Base-by-base conservation (phyloP, 92 coral and sea anemone species). In the Actinostola sp. region DNA sequence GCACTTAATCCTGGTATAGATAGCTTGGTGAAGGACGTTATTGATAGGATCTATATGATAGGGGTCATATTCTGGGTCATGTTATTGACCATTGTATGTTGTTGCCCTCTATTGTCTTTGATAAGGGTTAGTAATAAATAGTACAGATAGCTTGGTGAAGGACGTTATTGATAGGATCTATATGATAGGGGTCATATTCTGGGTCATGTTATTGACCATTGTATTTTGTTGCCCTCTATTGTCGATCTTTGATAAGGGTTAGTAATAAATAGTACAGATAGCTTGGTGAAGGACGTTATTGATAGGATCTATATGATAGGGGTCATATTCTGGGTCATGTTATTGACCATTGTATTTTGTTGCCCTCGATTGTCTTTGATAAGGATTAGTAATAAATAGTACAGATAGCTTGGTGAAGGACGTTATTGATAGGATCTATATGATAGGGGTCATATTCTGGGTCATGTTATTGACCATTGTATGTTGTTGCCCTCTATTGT, bases 11-110 rank as follows among this genome's bases (percentile, higher is more conserved):
- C 90, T 3, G 84, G 88, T 15, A 31, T 29, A 0, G 82, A 62
- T 0, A 87, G 86, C 35, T 72, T 88, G 17, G 77, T 93, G 41
- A 69, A 83, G 78, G 98, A 88, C 30, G 59, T 85, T 39, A 91
- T 93, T 6, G 97, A 93, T 57, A 73, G 90, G 45, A 69, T 93
- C 45, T 88, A 88, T 68, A 34, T 88, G 21, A 93, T 93, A 42
- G 98, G 98, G 17, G 89, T 88, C 2, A 70, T 91, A 41, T 84
- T 91, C 33, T 93, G 98, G 98, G 88, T 93, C 21, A 72, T 92
- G 73, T 84, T 88, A 21, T 61, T 85, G 28, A 76, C 89, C 72
- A 78, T 89, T 8, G 73, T 86, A 14, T 88, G 87, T 65, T 93
- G 98, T 48, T 93, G 98, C 44, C 98, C 98, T 6, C 71, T 93